phyloP scores from a whole-genome alignment of 2,797 vertebrate species.

The Enoplosus armatus region DNA sequence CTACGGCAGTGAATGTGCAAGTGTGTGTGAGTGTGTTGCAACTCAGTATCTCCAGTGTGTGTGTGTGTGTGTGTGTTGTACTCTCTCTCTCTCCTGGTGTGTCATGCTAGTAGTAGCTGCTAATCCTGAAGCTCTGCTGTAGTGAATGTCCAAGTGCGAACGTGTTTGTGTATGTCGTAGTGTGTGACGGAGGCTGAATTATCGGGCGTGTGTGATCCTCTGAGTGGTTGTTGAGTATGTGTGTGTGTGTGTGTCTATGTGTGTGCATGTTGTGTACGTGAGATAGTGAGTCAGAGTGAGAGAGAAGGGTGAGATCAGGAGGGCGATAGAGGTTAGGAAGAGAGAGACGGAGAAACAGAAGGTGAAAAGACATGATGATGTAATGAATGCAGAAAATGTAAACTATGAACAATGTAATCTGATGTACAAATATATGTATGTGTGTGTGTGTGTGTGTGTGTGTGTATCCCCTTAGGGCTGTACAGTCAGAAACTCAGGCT shows the following conservation, averaged over 20 bases:
- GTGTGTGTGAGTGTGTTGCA: constrained; percentile 48
- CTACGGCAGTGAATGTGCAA: constrained; percentile 6
- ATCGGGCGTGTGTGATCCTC: constrained; percentile 18
- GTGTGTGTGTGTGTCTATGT: background rate
- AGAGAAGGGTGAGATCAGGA: constrained; percentile 47
- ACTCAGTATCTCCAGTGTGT: constrained; percentile 28
- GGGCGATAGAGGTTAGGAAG: constrained; percentile 30
- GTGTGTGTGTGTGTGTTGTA: constrained; percentile 29
- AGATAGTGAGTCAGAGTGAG: constrained; percentile 62
- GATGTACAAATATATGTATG: too few species aligned
- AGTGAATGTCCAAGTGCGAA: constrained; percentile 42
- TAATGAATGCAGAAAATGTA: constrained; percentile 34
- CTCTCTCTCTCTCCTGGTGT: constrained; percentile 41
- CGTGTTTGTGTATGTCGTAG: constrained; percentile 26
- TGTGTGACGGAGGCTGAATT: constrained; percentile 48
- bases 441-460: too few species aligned
- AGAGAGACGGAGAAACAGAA: constrained; percentile 47
- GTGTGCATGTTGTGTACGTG: constrained; percentile 40
- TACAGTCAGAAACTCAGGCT: constrained; percentile 29
- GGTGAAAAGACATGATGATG: constrained; percentile 38
- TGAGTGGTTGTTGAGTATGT: constrained; percentile 34
- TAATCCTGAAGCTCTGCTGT: constrained; percentile 52
- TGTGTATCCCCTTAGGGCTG: constrained; percentile 14
- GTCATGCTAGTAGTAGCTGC: constrained; percentile 60
- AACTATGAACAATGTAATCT: constrained; percentile 19